Percentiles rank a stretch among this genome's conserved stretches.
Evolutionary conservation across 2,888 invertebrate genomes (phyloP).

Genomic region (Ctenicera cuprea): DNA sequence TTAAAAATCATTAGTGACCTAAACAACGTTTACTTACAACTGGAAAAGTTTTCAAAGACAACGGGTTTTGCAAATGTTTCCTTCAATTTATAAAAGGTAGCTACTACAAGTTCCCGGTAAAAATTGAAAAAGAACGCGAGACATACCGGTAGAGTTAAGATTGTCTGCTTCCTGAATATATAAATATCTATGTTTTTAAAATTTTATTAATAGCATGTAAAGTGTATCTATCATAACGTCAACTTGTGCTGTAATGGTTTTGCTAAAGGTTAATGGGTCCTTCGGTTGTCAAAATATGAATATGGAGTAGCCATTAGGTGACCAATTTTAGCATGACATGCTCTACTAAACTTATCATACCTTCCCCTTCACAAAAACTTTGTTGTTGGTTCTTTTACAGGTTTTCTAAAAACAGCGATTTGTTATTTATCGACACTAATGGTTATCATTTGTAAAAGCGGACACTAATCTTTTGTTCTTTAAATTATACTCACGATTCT

Average conservation of each 20-base stretch:
- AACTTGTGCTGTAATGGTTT: not conserved
- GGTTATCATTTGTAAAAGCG: not conserved
- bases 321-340: slow-evolving; percentile 7
- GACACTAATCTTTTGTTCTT: not conserved
- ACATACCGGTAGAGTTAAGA: not conserved
- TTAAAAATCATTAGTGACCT: too few species aligned
- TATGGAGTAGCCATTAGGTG: slow-evolving; percentile 25
- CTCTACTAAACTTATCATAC: slow-evolving; percentile 14
- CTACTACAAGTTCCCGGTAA: too few species aligned
- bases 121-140: not conserved
- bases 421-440: not conserved
- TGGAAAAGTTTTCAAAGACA: too few species aligned
- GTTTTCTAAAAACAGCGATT: not conserved
- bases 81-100: too few species aligned
- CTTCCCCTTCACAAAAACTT: not conserved
- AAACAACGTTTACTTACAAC: too few species aligned
- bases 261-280: slow-evolving; percentile 24
- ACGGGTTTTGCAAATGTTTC: too few species aligned
- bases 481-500: too few species aligned
- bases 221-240: slow-evolving; percentile 3
- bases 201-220: not conserved
- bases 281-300: slow-evolving; percentile 23
- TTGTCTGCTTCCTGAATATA: slow-evolving; percentile 18
- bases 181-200: not conserved
- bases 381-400: not conserved